phyloP scores from a whole-genome alignment of 2,888 invertebrate species.

The Zygothrica quintamaculata region DNA sequence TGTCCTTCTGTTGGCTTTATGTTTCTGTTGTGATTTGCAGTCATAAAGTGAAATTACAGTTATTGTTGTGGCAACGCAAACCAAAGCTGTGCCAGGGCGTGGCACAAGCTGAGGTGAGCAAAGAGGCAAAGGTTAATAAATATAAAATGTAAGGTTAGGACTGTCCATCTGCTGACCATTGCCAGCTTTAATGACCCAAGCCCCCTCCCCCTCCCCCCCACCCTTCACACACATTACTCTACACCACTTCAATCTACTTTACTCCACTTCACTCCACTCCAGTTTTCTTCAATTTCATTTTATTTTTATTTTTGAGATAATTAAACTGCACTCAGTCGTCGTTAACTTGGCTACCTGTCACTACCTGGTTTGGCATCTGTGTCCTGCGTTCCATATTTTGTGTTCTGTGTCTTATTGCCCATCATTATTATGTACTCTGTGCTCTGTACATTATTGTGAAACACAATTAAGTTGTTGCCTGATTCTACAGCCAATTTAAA shows the following conservation, averaged over 20 bases:
- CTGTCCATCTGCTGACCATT: conserved; percentile 43
- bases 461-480: conserved; percentile 13
- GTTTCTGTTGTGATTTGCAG: conserved; percentile 78
- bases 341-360: conserved; percentile 60
- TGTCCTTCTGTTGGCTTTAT: conserved; percentile 67
- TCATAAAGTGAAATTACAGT: conserved; percentile 82
- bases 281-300: conserved; percentile 69
- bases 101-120: conserved; percentile 18
- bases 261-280: neutral
- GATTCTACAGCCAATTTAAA: neutral
- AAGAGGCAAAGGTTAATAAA: conserved; percentile 72
- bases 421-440: conserved; percentile 24
- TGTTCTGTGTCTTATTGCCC: conserved; percentile 10
- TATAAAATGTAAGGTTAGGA: conserved; percentile 72
- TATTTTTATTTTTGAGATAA: conserved; percentile 76
- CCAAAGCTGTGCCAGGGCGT: conserved; percentile 14
- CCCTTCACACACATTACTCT: conserved; percentile 18
- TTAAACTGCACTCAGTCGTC: conserved; percentile 69
- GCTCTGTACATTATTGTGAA: conserved; percentile 47
- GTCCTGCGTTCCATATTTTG: too few relatives aligned
- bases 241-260: conserved; percentile 75
- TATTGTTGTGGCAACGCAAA: conserved; percentile 66
- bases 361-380: conserved; percentile 9
- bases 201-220: neutral
- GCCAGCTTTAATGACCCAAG: conserved; percentile 33